A percentile compares a stretch with the other conserved stretches of the same genome.
Conservation (phyloP, 2,888 invertebrate genomes). For the Melinaea marsaeus region DNA sequence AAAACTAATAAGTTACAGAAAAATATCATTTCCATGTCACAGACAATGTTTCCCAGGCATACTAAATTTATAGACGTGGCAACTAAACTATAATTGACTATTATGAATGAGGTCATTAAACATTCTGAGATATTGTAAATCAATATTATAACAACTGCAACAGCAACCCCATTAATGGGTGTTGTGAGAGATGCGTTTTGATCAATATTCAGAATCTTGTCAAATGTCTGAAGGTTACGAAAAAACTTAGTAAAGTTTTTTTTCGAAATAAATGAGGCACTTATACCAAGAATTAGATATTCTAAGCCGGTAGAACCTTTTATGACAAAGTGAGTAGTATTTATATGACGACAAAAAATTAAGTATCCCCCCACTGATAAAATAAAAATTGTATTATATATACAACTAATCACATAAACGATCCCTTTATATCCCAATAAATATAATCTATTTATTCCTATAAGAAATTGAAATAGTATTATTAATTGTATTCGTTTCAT, state of each 20-base stretch:
- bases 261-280: constrained; percentile 40
- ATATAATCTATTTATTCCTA: no score
- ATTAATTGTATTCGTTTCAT: no score
- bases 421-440: no score
- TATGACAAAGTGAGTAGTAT: constrained; percentile 40
- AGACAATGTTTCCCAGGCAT: constrained; percentile 41
- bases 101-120: constrained; percentile 2
- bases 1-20: constrained; percentile 44
- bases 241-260: constrained; percentile 42
- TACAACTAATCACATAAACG: no score
- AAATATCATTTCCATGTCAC: constrained; percentile 53
- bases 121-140: constrained; percentile 41
- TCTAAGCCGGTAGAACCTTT: constrained; percentile 42
- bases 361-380: neutral
- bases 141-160: constrained; percentile 35
- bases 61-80: constrained; percentile 14
- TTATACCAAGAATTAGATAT: constrained; percentile 41
- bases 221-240: constrained; percentile 44
- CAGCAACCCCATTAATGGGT: constrained; percentile 31
- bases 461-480: no score
- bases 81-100: neutral
- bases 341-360: constrained; percentile 12
- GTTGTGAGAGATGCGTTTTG: constrained; percentile 38
- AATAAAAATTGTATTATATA: no score
- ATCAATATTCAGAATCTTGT: constrained; percentile 47